Evolutionary conservation across 2,888 invertebrate species (phyloP).

Genomic region (Pseudococcus longispinus): DNA sequence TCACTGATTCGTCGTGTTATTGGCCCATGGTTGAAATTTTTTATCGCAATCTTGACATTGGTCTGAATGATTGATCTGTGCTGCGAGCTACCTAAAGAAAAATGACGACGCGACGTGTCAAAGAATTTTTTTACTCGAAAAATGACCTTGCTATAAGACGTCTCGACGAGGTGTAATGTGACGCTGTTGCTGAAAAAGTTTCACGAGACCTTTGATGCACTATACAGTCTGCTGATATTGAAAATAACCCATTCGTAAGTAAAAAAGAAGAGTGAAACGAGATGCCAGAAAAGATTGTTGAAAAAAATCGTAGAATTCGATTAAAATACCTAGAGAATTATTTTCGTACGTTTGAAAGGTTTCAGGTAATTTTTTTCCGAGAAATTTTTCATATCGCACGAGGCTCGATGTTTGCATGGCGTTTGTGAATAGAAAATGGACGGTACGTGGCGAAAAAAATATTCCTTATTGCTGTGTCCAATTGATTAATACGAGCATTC

Average conservation of each 20-base stretch:
- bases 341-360: not conserved
- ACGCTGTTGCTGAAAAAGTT: not conserved
- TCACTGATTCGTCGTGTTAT: slow-evolving; percentile 30
- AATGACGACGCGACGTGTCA: not conserved
- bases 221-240: not conserved
- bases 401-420: not conserved
- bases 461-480: not conserved
- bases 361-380: not conserved
- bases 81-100: not conserved
- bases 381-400: not conserved
- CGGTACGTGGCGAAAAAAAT: not conserved
- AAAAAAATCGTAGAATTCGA: not conserved
- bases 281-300: not conserved
- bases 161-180: not conserved
- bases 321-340: not conserved
- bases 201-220: not conserved
- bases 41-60: not conserved
- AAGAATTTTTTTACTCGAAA: not conserved
- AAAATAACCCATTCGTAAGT: not conserved
- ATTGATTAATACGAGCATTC: not conserved
- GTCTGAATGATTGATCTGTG: slow-evolving; percentile 15
- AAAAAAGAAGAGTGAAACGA: not conserved
- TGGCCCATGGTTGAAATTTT: not conserved
- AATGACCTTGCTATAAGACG: not conserved
- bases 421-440: not conserved